Conservation (phyloP, 2,113 vertebrate species). For the Brachirus orientalis region DNA sequence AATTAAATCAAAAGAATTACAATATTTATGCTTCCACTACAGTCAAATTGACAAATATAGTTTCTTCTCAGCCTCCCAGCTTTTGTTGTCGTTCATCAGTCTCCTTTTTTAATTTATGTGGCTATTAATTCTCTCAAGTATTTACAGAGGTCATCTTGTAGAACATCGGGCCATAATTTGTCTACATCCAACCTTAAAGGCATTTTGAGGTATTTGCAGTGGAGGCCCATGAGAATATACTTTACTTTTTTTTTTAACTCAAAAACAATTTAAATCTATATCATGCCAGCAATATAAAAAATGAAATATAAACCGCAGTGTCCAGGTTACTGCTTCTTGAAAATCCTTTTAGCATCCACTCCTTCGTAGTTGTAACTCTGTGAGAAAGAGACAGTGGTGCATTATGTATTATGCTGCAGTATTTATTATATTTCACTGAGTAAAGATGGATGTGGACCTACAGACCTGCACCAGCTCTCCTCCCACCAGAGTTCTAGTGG, state of each 20-base stretch:
- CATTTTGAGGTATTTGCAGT: constrained; percentile 29
- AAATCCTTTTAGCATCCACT: constrained; percentile 89
- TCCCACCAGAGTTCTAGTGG: constrained; percentile 79
- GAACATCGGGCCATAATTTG: not conserved
- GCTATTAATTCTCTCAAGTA: too few relatives aligned
- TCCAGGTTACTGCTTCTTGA: constrained; percentile 86
- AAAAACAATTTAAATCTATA: not conserved
- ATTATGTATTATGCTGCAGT: not conserved
- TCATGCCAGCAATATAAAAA: constrained; percentile 35
- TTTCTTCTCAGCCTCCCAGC: too few relatives aligned
- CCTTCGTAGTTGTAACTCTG: constrained; percentile 91
- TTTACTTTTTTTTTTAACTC: not conserved
- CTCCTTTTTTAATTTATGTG: too few relatives aligned
- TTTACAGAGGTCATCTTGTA: too few relatives aligned
- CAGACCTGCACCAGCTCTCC: constrained; percentile 90
- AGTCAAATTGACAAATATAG: too few relatives aligned
- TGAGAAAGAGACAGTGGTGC: not conserved
- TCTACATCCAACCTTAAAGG: not conserved
- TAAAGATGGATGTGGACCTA: not conserved
- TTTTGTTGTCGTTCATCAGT: too few relatives aligned
- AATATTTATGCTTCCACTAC: too few relatives aligned
- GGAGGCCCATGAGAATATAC: constrained; percentile 2
- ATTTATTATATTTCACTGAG: not conserved
- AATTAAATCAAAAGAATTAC: too few relatives aligned
- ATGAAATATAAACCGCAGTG: constrained; percentile 16